Evolutionary conservation across 2,113 vertebrate genomes (phyloP), one percentile per base, ranked within the genome.

Genomic region (Lagopus leucura): DNA sequence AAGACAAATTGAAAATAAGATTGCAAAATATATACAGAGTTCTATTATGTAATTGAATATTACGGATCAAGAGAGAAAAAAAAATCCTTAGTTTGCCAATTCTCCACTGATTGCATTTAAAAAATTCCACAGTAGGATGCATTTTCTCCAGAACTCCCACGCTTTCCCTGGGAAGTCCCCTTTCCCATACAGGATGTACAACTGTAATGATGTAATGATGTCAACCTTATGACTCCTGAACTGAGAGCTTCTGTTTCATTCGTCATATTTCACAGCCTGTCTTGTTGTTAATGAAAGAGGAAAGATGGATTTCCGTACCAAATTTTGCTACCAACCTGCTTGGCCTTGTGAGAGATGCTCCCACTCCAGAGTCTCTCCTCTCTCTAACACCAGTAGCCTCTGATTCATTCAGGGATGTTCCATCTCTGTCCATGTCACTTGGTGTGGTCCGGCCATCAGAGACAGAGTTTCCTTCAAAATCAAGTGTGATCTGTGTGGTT

Each of bases 301-400:
- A 55, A 17, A 57, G 40, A 3, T 43, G n/a, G 47, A 65, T 54
- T 28, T 63, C 30, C 11, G 21, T 47, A 61, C 14, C 57, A 45
- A 55, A 57, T 71, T 55, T 55, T 76, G 47, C 24, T 82, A 93
- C 98, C 95, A 93, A 99, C 99, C 99, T 98, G 96, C 98, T 99
- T 50, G 99, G 99, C 93, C 99, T 98, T 42, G 99, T 99, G 70
- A 99, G 98, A 0, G 99, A 99, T 60, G 99, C 99, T 54, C 99
- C 99, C 0, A 99, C 99, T 20, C 99, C 99, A 4, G 99, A 99
- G 89, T 99, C 99, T 91, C 99, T 98, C 96, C 99, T 98, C 55
- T 99, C 99, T 93, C 98, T 97, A 92, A 98, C 97, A 74, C 97
- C 98, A 6, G 98, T 89, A 48, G 98, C 97, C 86, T 99, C 99